Evolutionary conservation across 2,797 vertebrate genomes (phyloP), one percentile per base, ranked within the genome.

Genomic region (Hemibagrus guttatus): DNA sequence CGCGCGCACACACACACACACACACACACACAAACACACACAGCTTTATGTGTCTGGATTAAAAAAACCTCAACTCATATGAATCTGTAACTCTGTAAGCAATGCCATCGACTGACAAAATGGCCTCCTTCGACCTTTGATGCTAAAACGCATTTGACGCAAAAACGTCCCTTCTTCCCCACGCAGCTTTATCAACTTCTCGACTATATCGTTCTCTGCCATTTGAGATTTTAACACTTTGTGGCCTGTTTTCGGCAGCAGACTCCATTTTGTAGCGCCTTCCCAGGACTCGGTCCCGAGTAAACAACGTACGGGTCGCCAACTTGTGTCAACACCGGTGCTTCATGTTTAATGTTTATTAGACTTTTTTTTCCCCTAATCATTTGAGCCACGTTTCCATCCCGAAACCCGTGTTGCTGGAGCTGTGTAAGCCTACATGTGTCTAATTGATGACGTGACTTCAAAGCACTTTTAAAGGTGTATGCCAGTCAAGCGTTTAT

Each of bases 171-270:
- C 54, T 39, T 80, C n/a, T 75, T 26, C 74, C 19, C 82, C 80
- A 21, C 26, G 21, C 26, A 80, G 79, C 75, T 21, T 39, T 2
- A 39, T 28, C 26, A 80, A 82, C 85, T 87, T 88, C 86, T 68
- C 89, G 87, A 12, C 16, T 66, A 7, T 31, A 76, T 31, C n/a
- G 72, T 66, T 63, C 28, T 80, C 56, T 93, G 91, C 83, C 87
- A 86, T 84, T 89, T 86, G 90, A 87, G 87, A 86, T 91, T 78
- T 93, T 93, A 93, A 93, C 92, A 92, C 93, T 93, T 92, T 92
- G 92, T 93, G 93, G 93, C 93, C 93, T 93, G 91, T 87, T 85
- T 85, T 90, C 87, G 91, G 91, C 89, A 89, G 89, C 87, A 86
- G 91, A 95, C 95, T 96, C 96, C 83, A 84, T 84, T 84, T 84